Conservation (phyloP, 2,113 vertebrate genomes). For the Litocranius walleri region DNA sequence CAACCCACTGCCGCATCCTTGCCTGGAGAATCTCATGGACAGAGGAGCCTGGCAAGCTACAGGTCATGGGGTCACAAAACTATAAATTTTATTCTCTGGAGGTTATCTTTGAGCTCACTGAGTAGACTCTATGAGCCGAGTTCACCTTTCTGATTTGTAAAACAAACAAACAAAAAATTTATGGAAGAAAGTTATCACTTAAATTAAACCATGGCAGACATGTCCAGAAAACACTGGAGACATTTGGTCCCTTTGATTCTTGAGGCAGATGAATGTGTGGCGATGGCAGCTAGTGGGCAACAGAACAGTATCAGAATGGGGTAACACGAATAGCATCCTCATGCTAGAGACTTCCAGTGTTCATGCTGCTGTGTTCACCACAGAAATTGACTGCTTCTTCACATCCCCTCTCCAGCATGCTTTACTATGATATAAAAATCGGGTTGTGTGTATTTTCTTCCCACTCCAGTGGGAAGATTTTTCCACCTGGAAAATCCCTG, state of each 20-base stretch:
- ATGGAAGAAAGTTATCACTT: not conserved
- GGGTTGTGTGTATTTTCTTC: not conserved
- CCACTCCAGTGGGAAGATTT: no score
- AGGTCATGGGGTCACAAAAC: not conserved
- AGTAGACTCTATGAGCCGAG: not conserved
- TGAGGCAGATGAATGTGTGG: not conserved
- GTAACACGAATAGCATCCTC: not conserved
- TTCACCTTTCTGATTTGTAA: not conserved
- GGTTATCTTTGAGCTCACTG: not conserved
- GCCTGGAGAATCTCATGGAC: not conserved
- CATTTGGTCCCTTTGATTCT: not conserved
- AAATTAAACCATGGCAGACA: not conserved
- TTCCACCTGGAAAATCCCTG: not conserved
- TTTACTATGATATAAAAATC: not conserved
- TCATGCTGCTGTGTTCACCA: not conserved
- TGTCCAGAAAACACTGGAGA: not conserved
- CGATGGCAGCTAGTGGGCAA: not conserved
- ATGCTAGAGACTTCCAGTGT: accelerated
- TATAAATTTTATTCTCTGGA: not conserved
- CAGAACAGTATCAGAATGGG: no score
- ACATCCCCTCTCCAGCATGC: not conserved
- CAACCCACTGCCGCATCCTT: not conserved
- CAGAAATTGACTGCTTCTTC: not conserved
- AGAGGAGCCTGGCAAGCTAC: not conserved
- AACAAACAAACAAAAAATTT: not conserved